Evolutionary conservation across 2,113 vertebrate species (phyloP), one percentile per base, ranked within the genome.

Genomic region (Zosterops borbonicus): DNA sequence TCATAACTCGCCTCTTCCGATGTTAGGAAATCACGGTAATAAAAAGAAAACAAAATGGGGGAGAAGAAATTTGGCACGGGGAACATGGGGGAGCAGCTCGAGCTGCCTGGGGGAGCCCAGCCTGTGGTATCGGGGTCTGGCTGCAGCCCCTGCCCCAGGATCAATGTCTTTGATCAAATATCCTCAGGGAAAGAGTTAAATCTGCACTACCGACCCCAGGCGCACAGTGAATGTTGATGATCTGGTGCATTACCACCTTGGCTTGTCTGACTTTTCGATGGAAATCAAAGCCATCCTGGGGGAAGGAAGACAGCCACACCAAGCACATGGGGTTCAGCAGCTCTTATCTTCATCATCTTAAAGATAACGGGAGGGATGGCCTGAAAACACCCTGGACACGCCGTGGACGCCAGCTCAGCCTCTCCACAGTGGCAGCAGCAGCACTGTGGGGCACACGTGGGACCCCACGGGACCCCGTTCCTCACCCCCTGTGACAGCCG

Each of bases 1-100:
- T 95, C 95, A 97, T 96, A 97, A 97, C 87, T 92, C n/a, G 19
- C 92, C 80, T 85, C 96, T 97, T 96, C 96, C 82, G 94, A 96
- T 46, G 87, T 92, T 94, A 96, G 95, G 94, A 96, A 96, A 91
- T 96, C 95, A 85, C 29, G 11, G 88, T 53, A 89, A 96, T 95
- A 90, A 94, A 96, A 95, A 68, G 85, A 95, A 95, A 94, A 95
- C 73, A 94, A 90, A 89, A 94, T 53, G 75, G 73, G 78, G 80
- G 82, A 90, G 82, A 75, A 85, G 64, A 64, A 55, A 62, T 87
- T 85, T 93, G 95, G 94, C 93, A 41, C 5, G 1, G 60, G 93
- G 82, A 90, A 86, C 78, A 81, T 23, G 11, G 52, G 56, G 80
- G 87, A 42, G 67, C 15, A 87, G 84, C 81, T 37, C 0, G 33